phyloP scores from a whole-genome alignment of 2,113 vertebrate species.

The Microtus montanus region DNA sequence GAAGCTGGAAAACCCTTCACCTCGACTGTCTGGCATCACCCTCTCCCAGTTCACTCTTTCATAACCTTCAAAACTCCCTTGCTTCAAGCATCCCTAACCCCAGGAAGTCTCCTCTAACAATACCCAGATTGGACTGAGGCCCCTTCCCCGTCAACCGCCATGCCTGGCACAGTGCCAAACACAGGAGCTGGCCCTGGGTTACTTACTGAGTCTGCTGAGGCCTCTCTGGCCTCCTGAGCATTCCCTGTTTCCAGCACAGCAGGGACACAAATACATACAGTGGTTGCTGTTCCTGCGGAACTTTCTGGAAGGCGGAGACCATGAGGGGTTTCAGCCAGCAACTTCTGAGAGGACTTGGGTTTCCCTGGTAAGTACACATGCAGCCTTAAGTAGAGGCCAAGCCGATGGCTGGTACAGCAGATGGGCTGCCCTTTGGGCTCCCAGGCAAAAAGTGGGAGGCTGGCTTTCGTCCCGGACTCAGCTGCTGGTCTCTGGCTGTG shows the following conservation, averaged over 20 bases:
- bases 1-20: background rate
- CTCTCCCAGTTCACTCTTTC: background rate
- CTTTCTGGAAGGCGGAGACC: background rate
- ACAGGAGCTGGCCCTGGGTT: background rate
- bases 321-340: background rate
- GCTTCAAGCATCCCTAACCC: background rate
- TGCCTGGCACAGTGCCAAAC: background rate
- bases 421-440: constrained; percentile 28
- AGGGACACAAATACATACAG: background rate
- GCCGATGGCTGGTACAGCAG: constrained; percentile 68
- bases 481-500: background rate
- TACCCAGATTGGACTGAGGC: background rate
- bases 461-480: constrained; percentile 31
- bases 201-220: background rate
- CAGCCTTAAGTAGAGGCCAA: constrained; percentile 56
- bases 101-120: background rate
- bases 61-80: background rate
- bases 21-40: background rate
- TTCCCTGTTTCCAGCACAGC: background rate
- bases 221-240: background rate
- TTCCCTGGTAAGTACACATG: constrained; percentile 51
- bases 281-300: background rate
- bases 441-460: background rate
- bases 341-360: constrained; percentile 33
- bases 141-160: background rate